Base-by-base conservation (phyloP, 2,888 invertebrate species). In the Zaprionus lineosus region DNA sequence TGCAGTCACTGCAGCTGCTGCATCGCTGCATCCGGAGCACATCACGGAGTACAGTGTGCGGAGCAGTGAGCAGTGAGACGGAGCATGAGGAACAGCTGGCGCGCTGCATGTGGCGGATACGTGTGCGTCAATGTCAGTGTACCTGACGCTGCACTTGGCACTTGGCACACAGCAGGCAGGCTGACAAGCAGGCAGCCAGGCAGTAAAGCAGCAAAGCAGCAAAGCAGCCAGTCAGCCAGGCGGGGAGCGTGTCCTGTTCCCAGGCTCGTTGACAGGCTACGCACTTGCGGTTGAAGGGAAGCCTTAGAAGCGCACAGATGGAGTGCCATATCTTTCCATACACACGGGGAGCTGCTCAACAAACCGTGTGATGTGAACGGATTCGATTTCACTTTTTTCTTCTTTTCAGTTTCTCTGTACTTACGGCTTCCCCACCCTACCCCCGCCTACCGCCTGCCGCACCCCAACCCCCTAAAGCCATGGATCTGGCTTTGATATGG, bases 331-430 rank as follows among this genome's bases (percentile, higher is more conserved):
- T 51, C 75, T 51, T 55, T 52, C 39, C 41, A n/a, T n/a, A n/a
- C 37, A 14, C 33, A 26, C 21, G 21, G 37, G 48, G 44, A 37
- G 18, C 41, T 60, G 73, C 50, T 58, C 61, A 72, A 68, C 73
- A 74, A 63, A 76, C 58, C 77, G 69, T 70, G 74, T 58, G 70
- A 74, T 67, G 71, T 78, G 71, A 57, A 68, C 71, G 68, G 74
- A 74, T 84, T 78, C 78, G 82, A 79, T 79, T 79, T 79, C 78
- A 79, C 82, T 84, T 72, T 59, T 63, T 70, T 59, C 37, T 47
- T 18, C 12, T 5, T 29, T n/a, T 18, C 6, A 12, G 21, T 18
- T n/a, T 15, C n/a, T n/a, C n/a, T n/a, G n/a, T n/a, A n/a, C n/a
- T 12, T 36, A 15, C 36, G n/a, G n/a, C n/a, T n/a, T n/a, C n/a